Conservation (phyloP, 1,140 invertebrate species). For the Adelges cooleyi region DNA sequence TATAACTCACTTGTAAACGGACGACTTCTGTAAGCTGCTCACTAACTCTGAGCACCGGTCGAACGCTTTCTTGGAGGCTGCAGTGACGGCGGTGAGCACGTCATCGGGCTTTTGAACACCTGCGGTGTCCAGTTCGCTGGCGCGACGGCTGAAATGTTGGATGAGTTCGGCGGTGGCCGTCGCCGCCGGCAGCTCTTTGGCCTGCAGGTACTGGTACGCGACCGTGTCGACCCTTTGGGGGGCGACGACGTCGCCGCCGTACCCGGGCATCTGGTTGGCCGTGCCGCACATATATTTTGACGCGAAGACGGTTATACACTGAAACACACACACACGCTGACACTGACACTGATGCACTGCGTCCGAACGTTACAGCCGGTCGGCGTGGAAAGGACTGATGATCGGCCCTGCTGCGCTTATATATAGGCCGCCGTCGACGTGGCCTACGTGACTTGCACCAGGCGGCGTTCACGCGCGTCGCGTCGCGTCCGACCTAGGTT, state of each 20-base stretch:
- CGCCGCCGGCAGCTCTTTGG: not conserved
- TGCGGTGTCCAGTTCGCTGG: not conserved
- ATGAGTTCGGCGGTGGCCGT: not conserved
- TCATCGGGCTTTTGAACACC: not conserved
- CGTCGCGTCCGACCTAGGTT: too few species aligned
- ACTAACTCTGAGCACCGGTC: not conserved
- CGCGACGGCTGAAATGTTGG: too few species aligned
- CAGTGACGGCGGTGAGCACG: not conserved
- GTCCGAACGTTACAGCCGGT: not conserved
- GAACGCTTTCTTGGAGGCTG: not conserved
- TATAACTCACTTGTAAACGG: slow-evolving; percentile 2
- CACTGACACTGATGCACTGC: not conserved
- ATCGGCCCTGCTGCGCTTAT: not conserved
- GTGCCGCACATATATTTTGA: slow-evolving; percentile 5
- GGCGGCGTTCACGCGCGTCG: not conserved
- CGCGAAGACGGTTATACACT: too few species aligned
- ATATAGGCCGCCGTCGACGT: not conserved
- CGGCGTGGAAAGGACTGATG: not conserved
- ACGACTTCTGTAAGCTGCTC: not conserved
- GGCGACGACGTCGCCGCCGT: not conserved
- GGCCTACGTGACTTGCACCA: slow-evolving; percentile 14
- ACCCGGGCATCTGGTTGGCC: not conserved
- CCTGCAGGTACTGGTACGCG: not conserved
- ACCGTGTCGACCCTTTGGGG: not conserved
- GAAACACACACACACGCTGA: not conserved